phyloP scores from a whole-genome alignment of 2,797 vertebrate genomes.

The Hafferia zeledoni region DNA sequence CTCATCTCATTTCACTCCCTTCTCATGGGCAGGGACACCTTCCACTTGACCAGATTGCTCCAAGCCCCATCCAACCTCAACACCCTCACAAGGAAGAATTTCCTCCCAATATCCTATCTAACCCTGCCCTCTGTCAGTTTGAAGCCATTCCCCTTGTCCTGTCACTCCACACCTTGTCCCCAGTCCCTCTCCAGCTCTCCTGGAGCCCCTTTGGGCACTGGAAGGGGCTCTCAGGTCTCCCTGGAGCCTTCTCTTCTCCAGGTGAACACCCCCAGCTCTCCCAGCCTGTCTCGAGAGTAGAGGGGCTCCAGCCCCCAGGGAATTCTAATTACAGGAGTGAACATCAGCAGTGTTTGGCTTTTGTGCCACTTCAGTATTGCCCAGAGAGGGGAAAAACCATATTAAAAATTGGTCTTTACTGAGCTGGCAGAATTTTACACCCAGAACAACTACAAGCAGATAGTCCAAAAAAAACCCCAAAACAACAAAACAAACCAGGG shows the following conservation, averaged over 20 bases:
- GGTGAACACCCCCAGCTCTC: background rate
- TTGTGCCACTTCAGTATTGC: background rate
- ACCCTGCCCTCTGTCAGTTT: background rate
- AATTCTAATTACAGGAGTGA: slow-evolving; percentile 45
- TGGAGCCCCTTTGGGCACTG: background rate
- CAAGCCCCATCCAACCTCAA: rapidly evolving
- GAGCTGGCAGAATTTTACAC: background rate
- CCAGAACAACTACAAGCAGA: background rate
- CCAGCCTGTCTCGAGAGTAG: background rate
- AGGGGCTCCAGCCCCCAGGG: background rate
- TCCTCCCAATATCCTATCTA: too few relatives aligned
- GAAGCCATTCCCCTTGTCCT: background rate
- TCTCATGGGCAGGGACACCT: background rate
- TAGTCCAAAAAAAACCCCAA: background rate
- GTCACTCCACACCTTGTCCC: background rate
- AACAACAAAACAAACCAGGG: background rate
- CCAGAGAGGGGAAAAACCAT: background rate
- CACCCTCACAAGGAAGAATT: background rate
- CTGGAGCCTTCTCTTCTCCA: background rate
- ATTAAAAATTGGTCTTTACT: background rate
- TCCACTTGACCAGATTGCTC: background rate
- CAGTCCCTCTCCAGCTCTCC: background rate
- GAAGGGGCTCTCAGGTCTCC: background rate
- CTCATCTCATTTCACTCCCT: rapidly evolving
- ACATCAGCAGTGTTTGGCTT: background rate